Evolutionary conservation across 2,888 invertebrate species (phyloP).

Genomic region (Thereva unica): DNA sequence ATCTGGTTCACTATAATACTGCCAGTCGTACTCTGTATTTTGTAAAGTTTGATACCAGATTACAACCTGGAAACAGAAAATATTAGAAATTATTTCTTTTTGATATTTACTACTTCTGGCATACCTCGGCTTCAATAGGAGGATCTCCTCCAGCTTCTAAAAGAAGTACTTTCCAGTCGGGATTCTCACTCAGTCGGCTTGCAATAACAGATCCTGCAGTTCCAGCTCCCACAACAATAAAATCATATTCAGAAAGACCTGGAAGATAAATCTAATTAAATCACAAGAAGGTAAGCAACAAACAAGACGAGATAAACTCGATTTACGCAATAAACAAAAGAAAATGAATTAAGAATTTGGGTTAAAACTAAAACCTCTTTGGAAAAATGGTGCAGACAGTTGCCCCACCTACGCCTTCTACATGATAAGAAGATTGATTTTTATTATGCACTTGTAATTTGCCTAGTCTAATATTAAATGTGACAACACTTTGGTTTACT

Average conservation of each 20-base stretch:
- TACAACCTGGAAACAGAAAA: conserved; percentile 45
- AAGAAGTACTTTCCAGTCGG: conserved; percentile 57
- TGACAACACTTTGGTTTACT: too few relatives aligned
- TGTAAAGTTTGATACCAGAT: conserved; percentile 27
- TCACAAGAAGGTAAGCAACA: too few relatives aligned
- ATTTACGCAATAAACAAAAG: too few relatives aligned
- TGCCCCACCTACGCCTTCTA: too few relatives aligned
- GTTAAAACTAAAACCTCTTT: too few relatives aligned
- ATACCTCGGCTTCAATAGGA: conserved; percentile 55
- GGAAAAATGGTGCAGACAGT: too few relatives aligned
- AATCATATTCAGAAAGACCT: conserved; percentile 53
- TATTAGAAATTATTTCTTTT: background rate
- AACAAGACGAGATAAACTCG: too few relatives aligned
- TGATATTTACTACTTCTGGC: background rate
- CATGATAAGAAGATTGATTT: too few relatives aligned
- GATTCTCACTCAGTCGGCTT: conserved; percentile 58
- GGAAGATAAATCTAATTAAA: conserved; percentile 9
- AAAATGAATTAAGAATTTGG: too few relatives aligned
- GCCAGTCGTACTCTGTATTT: conserved; percentile 50
- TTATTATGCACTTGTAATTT: too few relatives aligned
- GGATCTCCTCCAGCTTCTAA: conserved; percentile 62
- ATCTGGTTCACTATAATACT: conserved; percentile 59
- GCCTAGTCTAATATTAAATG: too few relatives aligned
- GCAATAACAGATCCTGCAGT: conserved; percentile 60
- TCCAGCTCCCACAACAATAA: conserved; percentile 60